Evolutionary conservation across 2,113 vertebrate genomes (phyloP), one percentile per base, ranked within the genome.

Genomic region (Lophotis ruficrista): DNA sequence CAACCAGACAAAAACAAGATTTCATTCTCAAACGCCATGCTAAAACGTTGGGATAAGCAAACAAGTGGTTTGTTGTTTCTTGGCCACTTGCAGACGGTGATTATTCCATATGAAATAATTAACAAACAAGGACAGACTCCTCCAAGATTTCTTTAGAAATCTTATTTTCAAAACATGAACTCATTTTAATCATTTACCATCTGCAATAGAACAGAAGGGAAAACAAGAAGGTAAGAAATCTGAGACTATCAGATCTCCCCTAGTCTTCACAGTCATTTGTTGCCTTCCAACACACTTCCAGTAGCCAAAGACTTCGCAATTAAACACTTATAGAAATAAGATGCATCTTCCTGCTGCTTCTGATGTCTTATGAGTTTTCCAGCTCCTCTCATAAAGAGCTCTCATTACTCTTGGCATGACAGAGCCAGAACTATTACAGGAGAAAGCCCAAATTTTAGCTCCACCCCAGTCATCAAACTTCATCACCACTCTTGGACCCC

Each of bases 271-370:
- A 94, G 61, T 79, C 30, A 71, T 35, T 87, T 6, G 3, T 14
- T 81, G 61, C 87, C 72, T 95, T 95, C 91, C 89, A 91, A 62
- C 5, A 91, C 76, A 17, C 76, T 92, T 89, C 90, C 80, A 95
- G 80, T n/a, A 94, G 83, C 30, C 50, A 83, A 87, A 93, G 78
- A 90, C 90, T 90, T 95, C 0, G 0, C 84, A 90, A 80, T 86
- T 94, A 94, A 95, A 93, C 27, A 41, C 62, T 80, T 83, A 93
- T 37, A 83, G 80, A 93, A 93, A 56, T 80, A 93, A 86, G 78
- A 95, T 30, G 61, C 77, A 68, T 82, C 53, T 84, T 89, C 61
- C 69, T 61, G 70, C 70, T 96, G n/a, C 57, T 94, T 84, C 89
- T 85, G 87, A 94, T 79, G 73, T 31, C 84, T 96, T 41, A 25